Evolutionary conservation across 2,888 invertebrate genomes (phyloP).

Genomic region (Peribatodes rhomboidaria): DNA sequence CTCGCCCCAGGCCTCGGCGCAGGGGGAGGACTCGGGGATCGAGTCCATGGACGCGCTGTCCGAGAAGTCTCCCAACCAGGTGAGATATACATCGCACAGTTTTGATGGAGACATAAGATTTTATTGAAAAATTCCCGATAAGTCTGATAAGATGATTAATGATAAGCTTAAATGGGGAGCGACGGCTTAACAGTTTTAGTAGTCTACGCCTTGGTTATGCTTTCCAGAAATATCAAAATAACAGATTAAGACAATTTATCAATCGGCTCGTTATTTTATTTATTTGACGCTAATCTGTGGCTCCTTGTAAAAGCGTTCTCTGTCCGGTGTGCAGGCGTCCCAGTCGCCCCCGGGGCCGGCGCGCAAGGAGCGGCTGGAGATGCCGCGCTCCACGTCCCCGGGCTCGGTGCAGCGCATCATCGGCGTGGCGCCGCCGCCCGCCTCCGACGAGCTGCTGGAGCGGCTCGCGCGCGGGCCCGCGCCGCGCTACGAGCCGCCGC

Average conservation of each 20-base stretch:
- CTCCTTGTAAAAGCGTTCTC: background rate
- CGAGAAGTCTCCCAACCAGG: constrained; percentile 96
- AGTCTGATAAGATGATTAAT: too few relatives aligned
- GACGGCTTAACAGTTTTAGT: too few relatives aligned
- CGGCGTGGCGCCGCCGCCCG: constrained; percentile 69
- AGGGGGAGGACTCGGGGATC: constrained; percentile 96
- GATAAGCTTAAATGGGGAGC: too few relatives aligned
- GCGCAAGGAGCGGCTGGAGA: constrained; percentile 76
- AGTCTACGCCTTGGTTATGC: too few relatives aligned
- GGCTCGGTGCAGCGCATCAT: constrained; percentile 82
- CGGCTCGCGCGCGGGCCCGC: constrained; percentile 62
- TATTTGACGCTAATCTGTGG: too few relatives aligned
- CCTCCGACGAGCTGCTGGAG: constrained; percentile 70
- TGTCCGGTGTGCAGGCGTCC: constrained; percentile 85
- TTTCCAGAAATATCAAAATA: too few relatives aligned
- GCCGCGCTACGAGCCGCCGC: constrained; percentile 68
- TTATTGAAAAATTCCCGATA: too few relatives aligned
- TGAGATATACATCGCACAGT: too few relatives aligned
- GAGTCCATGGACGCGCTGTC: constrained; percentile 98
- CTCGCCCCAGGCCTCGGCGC: constrained; percentile 85
- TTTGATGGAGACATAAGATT: too few relatives aligned
- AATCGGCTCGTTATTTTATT: background rate
- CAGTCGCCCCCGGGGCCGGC: constrained; percentile 88
- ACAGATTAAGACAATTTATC: too few relatives aligned
- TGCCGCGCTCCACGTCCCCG: constrained; percentile 78